phyloP scores from a whole-genome alignment of 2,113 vertebrate genomes.

The Kryptolebias marmoratus region DNA sequence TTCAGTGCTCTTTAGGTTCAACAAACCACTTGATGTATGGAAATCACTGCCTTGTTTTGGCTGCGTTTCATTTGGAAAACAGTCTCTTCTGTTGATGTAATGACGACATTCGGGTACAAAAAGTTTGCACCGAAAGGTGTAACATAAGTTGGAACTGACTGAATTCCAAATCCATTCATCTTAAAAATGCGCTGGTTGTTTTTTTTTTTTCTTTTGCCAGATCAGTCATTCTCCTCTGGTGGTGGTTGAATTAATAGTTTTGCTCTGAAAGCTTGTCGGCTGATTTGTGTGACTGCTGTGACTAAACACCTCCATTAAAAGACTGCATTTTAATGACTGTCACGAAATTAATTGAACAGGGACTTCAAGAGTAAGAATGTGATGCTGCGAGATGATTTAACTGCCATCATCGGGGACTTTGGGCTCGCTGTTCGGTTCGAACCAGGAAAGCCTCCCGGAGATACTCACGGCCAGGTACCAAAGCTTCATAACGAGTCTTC shows the following conservation, averaged over 20 bases:
- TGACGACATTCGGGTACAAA: not conserved
- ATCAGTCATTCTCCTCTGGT: not conserved
- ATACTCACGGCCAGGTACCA: constrained; percentile 95
- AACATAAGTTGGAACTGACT: not conserved
- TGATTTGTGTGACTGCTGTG: not conserved
- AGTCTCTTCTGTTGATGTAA: not conserved
- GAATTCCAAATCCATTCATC: not conserved
- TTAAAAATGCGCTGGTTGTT: not conserved
- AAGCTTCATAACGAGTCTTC: not conserved
- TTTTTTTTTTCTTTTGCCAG: not conserved
- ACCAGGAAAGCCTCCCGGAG: constrained; percentile 95
- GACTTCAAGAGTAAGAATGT: constrained; percentile 99
- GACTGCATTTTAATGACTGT: not conserved
- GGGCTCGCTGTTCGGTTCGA: constrained; percentile 96
- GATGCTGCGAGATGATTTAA: constrained; percentile 92
- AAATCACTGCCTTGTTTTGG: not conserved
- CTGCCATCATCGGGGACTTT: constrained; percentile 94
- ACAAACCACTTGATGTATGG: no score
- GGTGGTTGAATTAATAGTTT: constrained; percentile 6
- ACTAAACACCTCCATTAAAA: constrained; percentile 13
- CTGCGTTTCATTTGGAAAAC: not conserved
- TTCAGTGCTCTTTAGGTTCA: no score
- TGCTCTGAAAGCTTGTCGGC: not conserved
- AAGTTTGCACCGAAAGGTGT: not conserved
- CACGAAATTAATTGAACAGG: constrained; percentile 75